Base-by-base conservation (phyloP, 2,888 invertebrate genomes). In the Leucoma salicis region DNA sequence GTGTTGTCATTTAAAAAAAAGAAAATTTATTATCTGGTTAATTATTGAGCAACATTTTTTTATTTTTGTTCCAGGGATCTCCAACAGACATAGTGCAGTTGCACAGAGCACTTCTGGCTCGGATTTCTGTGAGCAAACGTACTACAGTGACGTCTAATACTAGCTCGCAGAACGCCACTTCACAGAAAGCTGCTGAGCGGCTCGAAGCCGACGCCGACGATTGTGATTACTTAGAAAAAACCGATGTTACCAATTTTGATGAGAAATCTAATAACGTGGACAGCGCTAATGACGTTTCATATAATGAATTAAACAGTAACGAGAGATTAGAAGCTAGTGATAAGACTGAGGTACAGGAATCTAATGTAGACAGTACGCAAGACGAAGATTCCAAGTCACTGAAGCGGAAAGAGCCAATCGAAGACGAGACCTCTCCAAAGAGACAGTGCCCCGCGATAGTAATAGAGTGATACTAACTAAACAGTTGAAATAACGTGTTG, bases 371-470 rank as follows among this genome's bases (percentile, higher is more conserved):
- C 18, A 70, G 72, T 33, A 61, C 69, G 49, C 56, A 59, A 13
- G 70, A 70, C 8, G 53, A 69, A 46, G 62, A 90, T 62, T 43
- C 62, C 38, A 85, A 75, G 63, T 55, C 71, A 16, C 65, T 80
- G 48, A 88, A 83, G 35, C 53, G 80, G 66, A 87, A 74, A 77
- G 88, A 87, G 49, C 76, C 81, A 3, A 63, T 58, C 6, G 78
- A 74, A 11, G 79, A 80, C 15, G 80, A 79, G 46, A 76, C 75
- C 0, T 73, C 82, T n/a, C 77, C 83, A 18, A 89, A 89, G 70
- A 81, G 87, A 84, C 88, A 77, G 71, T 85, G 88, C 64, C 80
- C 82, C 16, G 70, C 83, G 21, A 73, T 75, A 55, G 46, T 76
- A 57, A 78, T 76, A 70, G 79, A 85, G 67, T 84, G 81, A 82